Conservation (phyloP, 1,140 invertebrate species). For the Caenorhabditis remanei region DNA sequence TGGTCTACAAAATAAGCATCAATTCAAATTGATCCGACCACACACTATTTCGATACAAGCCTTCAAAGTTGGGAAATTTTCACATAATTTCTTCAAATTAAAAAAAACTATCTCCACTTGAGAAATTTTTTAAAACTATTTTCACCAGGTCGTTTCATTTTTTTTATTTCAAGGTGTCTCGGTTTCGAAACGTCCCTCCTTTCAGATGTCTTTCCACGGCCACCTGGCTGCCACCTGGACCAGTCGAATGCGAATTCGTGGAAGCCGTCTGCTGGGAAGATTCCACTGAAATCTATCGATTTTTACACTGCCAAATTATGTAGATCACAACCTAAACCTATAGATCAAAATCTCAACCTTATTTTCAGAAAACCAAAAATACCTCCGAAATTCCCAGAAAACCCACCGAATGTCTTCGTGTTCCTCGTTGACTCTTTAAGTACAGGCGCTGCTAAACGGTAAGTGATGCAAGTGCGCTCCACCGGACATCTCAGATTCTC, state of each 20-base stretch:
- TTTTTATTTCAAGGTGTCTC: no score
- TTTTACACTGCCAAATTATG: constrained; percentile 47
- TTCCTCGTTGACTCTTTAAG: neutral
- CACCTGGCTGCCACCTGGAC: neutral
- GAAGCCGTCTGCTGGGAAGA: constrained; percentile 29
- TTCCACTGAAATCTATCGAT: neutral
- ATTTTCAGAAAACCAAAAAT: neutral
- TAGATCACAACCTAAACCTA: no score
- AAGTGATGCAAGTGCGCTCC: neutral
- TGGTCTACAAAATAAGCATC: no score
- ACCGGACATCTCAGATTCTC: neutral
- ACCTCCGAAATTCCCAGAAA: no score
- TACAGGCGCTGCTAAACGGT: neutral
- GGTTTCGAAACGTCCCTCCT: no score
- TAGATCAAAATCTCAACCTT: no score
- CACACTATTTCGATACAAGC: no score
- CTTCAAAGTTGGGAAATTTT: no score
- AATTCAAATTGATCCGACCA: no score
- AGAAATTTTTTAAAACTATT: neutral
- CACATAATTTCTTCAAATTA: no score
- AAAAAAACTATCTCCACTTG: no score
- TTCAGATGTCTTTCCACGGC: neutral
- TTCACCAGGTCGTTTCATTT: no score
- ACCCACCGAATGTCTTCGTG: neutral
- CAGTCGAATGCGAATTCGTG: constrained; percentile 27